Base-by-base conservation (phyloP, 2,888 invertebrate species). In the Nesidiocoris tenuis region DNA sequence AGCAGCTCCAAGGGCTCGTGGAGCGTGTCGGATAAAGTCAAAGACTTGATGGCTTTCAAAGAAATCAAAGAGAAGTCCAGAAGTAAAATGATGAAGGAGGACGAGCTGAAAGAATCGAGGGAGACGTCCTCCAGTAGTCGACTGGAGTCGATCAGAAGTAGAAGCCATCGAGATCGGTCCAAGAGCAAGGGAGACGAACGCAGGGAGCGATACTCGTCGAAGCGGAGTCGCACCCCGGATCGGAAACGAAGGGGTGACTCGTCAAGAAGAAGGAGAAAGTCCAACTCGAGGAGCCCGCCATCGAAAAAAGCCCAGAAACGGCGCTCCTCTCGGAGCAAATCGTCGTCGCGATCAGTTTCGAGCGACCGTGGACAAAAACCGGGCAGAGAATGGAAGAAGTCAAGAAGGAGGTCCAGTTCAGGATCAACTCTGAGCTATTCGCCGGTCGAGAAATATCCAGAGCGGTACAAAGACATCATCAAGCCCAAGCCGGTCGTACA, bases 371-470 rank as follows among this genome's bases (percentile, higher is more conserved):
- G 76, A 19, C 72, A 71, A 22, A 76, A 76, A 23, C 61, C 68
- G 9, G 65, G 25, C 17, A 76, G 74, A 59, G 63, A 75, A 9
- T 78, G 67, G 54, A 79, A 77, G 68, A 77, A 76, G 68, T 74
- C 23, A 23, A 63, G 72, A 12, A 76, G 74, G 61, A 74, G 78
- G 18, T 79, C 79, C 3, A 77, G 77, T 59, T 75, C 76, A 2
- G 63, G 71, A 9, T 79, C 80, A 17, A 88, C 87, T 78, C 83
- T 90, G 67, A 90, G 90, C 80, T 90, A 90, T 80, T 91, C 91
- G 0, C 91, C 91, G 0, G 88, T 90, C 0, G 85, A 88, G 1
- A 86, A 89, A 17, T 87, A 90, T 83, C 90, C 91, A 0, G 90
- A 90, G 80, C 86, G 90, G 0, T 90, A 91, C 82, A 86, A 86